phyloP scores from a whole-genome alignment of 1,140 invertebrate genomes.

The Phortica variegata region DNA sequence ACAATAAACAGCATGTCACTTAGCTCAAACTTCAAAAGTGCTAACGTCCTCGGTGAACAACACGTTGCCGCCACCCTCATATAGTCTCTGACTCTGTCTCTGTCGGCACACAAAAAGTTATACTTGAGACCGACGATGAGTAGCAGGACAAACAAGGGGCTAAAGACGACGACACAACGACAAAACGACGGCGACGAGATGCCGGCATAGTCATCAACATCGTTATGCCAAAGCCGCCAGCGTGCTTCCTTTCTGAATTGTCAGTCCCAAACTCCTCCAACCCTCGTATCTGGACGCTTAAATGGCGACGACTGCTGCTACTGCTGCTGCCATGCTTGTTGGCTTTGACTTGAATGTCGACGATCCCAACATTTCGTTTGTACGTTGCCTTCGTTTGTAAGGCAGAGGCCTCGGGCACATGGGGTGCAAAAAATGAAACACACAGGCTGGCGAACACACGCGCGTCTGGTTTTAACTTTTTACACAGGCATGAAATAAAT shows the following conservation, averaged over 20 bases:
- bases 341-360: constrained; percentile 18
- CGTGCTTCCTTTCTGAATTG: constrained; percentile 48
- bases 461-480: too few species aligned
- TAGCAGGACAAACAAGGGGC: neutral
- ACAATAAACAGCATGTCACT: constrained; percentile 58
- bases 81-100: neutral
- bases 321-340: constrained; percentile 5
- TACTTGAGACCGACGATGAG: neutral
- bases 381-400: too few species aligned
- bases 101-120: constrained; percentile 8
- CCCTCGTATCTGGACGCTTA: too few species aligned
- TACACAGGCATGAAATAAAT: too few species aligned
- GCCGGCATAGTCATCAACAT: constrained; percentile 45
- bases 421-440: neutral
- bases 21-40: constrained; percentile 56
- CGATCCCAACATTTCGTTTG: too few species aligned
- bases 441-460: too few species aligned
- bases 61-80: neutral
- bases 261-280: constrained; percentile 8
- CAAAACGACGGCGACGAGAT: constrained; percentile 10
- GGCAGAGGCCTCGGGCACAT: constrained; percentile 8
- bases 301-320: constrained; percentile 27
- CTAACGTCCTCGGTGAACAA: constrained; percentile 26
- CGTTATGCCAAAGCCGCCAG: constrained; percentile 51
- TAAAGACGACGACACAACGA: neutral